Base-by-base conservation (phyloP, 2,113 vertebrate genomes). In the Heliornis fulica region DNA sequence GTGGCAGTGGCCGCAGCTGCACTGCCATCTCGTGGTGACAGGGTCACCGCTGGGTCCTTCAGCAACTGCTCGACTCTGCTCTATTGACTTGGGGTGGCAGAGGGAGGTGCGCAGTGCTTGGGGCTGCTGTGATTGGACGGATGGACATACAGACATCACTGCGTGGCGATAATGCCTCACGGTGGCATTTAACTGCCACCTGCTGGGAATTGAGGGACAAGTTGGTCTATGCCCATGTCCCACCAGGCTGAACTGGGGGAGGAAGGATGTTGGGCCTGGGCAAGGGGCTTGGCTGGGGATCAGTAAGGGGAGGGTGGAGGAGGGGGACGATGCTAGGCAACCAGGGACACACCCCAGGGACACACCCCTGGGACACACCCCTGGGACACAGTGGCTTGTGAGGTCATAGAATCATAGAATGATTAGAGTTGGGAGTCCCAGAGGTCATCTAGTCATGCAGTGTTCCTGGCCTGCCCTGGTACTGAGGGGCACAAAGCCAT, bases 21-120 rank as follows among this genome's bases (percentile, higher is more conserved):
- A 29, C 72, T 85, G 95, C 93, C 96, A 93, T 77, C 96, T 96
- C 36, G 50, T 87, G 96, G 82, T 12, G 18, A 6, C 0, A 29
- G 61, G 56, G 13, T 32, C 40, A 20, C 14, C 19, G 2, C 34
- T 38, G 1, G 0, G 4, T 5, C 23, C 56, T 31, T 1, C 5
- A 25, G 50, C 8, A 13, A n/a, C 1, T 41, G 11, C 11, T 11
- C 10, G 2, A 3, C 31, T 20, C 29, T 3, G 69, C 26, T 15
- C 51, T 16, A 4, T 2, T 0, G 2, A 0, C 18, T 8, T 28
- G 54, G 64, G 28, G 10, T n/a, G 51, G 31, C n/a, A 45, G 31
- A 13, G 22, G 43, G 18, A 12, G 26, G 4, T 0, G 10, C 5
- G 3, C 32, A 15, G 54, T 1, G 78, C 2, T 9, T 23, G 29